phyloP scores from a whole-genome alignment of 2,888 invertebrate genomes.

The Plebejus argus region DNA sequence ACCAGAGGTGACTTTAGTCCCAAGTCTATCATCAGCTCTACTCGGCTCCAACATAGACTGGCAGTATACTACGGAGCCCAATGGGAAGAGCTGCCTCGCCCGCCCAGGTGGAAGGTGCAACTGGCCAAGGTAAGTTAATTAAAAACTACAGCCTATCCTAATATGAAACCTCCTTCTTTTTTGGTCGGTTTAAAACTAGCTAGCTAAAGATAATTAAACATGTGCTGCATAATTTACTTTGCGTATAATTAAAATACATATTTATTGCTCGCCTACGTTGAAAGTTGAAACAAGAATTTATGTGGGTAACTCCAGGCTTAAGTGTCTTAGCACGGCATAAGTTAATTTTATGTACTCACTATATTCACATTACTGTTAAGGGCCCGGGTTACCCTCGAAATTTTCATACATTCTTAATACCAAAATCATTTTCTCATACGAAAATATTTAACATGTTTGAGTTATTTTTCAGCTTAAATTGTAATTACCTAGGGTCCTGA shows the following conservation, averaged over 20 bases:
- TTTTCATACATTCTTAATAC: no score
- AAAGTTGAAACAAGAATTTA: conserved; percentile 25
- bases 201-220: neutral
- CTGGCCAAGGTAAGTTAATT: conserved; percentile 67
- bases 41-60: conserved; percentile 84
- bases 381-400: no score
- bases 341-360: conserved; percentile 1
- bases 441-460: no score
- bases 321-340: neutral
- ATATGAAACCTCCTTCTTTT: neutral
- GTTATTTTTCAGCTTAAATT: no score
- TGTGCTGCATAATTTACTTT: neutral
- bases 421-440: no score
- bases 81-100: conserved; percentile 79
- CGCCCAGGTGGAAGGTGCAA: conserved; percentile 72
- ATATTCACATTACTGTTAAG: neutral
- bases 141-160: neutral
- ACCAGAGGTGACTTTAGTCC: conserved; percentile 82
- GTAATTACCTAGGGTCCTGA: no score
- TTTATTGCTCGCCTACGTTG: conserved; percentile 7
- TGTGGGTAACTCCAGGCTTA: neutral
- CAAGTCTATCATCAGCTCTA: conserved; percentile 79
- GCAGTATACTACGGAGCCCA: conserved; percentile 82
- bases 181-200: neutral
- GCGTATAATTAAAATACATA: conserved; percentile 1